Evolutionary conservation across 2,888 invertebrate species (phyloP).

Genomic region (Synergus japonicus): DNA sequence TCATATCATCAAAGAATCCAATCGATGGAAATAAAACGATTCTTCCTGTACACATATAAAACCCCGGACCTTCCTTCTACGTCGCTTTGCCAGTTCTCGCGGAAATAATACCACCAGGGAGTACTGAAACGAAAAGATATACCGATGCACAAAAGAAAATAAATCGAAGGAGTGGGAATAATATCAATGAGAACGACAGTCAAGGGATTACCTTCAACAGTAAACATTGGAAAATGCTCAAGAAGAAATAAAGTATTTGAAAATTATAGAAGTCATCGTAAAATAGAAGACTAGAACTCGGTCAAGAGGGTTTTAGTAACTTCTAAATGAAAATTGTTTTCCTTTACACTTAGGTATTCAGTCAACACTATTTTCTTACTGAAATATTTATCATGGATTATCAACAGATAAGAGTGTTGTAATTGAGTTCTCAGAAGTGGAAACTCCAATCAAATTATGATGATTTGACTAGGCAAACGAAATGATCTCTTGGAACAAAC

Average conservation of each 20-base stretch:
- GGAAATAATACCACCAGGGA: slow-evolving; percentile 47
- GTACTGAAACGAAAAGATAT: slow-evolving; percentile 12
- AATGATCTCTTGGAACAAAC: not conserved
- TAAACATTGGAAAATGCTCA: not conserved
- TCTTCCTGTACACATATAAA: slow-evolving; percentile 50
- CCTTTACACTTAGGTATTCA: not conserved
- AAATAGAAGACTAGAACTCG: not conserved
- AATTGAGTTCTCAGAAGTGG: not conserved
- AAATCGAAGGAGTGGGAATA: not conserved
- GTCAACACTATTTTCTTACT: too few relatives aligned
- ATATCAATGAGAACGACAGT: not conserved
- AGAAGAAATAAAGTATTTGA: not conserved
- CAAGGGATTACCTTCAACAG: slow-evolving; percentile 1
- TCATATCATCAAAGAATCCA: slow-evolving; percentile 53
- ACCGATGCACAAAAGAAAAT: not conserved
- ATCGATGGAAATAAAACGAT: slow-evolving; percentile 53
- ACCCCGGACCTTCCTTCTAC: slow-evolving; percentile 43
- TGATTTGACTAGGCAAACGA: not conserved
- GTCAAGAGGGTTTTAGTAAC: not conserved
- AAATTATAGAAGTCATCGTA: not conserved
- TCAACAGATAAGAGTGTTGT: not conserved
- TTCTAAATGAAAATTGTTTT: not conserved
- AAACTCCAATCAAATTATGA: not conserved
- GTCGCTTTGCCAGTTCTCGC: slow-evolving; percentile 50
- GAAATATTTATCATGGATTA: too few relatives aligned